A percentile compares a stretch with the other conserved stretches of the same genome.
phyloP scores from a whole-genome alignment of 2,888 invertebrate genomes.

The Erebia aethiops region DNA sequence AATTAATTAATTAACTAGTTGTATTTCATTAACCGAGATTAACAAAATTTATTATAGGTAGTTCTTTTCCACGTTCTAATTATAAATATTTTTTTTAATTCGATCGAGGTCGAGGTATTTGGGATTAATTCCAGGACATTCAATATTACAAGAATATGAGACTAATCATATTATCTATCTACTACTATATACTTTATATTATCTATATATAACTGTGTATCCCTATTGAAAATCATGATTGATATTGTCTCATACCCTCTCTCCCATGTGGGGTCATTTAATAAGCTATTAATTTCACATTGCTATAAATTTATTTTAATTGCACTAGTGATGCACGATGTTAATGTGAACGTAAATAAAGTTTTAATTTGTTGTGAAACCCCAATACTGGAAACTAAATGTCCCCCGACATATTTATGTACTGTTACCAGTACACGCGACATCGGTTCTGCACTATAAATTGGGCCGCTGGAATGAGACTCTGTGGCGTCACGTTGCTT shows the following conservation, averaged over 20 bases:
- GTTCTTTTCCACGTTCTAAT: too few relatives aligned
- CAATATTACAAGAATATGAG: too few relatives aligned
- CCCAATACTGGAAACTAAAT: slow-evolving; percentile 48
- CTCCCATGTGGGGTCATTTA: background rate
- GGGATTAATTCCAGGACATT: too few relatives aligned
- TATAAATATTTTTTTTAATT: too few relatives aligned
- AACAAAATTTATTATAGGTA: background rate
- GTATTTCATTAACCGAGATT: background rate
- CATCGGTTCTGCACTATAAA: slow-evolving; percentile 10
- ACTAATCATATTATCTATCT: too few relatives aligned
- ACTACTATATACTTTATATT: too few relatives aligned
- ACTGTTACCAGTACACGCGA: slow-evolving; percentile 59
- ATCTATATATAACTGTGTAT: too few relatives aligned
- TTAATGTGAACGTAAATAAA: slow-evolving; percentile 13
- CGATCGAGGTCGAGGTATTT: too few relatives aligned
- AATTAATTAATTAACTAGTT: background rate
- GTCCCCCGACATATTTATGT: slow-evolving; percentile 62
- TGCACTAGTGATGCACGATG: background rate
- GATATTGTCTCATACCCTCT: too few relatives aligned
- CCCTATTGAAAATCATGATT: too few relatives aligned
- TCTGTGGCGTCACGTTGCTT: slow-evolving; percentile 49
- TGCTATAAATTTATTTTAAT: background rate
- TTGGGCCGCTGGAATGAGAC: slow-evolving; percentile 14
- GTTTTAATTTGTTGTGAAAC: slow-evolving; percentile 27
- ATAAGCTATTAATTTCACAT: background rate